Evolutionary conservation across 2,797 vertebrate species (phyloP).

Genomic region (Etheostoma perlongum): DNA sequence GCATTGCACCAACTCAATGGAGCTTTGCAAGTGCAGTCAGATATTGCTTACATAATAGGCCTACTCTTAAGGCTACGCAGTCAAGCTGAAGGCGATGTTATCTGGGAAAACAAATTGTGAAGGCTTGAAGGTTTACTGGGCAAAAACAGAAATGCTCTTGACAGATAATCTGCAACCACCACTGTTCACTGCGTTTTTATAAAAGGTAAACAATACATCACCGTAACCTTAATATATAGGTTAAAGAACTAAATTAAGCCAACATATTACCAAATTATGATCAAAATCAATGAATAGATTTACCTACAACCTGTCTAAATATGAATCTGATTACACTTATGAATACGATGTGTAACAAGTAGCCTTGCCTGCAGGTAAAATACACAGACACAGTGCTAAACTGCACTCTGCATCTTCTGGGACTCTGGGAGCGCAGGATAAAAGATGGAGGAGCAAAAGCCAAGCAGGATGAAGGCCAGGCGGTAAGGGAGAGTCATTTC

Average conservation of each 20-base stretch:
- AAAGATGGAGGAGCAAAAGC: constrained; percentile 57
- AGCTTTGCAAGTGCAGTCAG: constrained; percentile 38
- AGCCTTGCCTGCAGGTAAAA: constrained; percentile 34
- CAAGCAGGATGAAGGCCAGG: constrained; percentile 70
- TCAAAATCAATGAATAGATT: background rate
- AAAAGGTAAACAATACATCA: background rate
- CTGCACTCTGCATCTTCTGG: constrained; percentile 44
- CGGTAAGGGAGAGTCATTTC: constrained; percentile 42
- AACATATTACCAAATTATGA: background rate
- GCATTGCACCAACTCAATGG: constrained; percentile 35
- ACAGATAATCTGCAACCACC: background rate
- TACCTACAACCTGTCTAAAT: background rate
- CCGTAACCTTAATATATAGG: background rate
- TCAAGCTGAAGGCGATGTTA: constrained; percentile 25
- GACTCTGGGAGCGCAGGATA: constrained; percentile 46
- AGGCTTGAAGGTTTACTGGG: constrained; percentile 5
- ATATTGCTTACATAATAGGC: constrained; percentile 24
- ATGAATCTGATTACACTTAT: background rate
- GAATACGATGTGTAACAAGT: background rate
- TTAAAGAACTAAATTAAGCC: background rate
- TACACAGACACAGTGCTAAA: constrained; percentile 1
- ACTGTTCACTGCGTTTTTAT: background rate
- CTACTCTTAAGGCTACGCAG: constrained; percentile 17
- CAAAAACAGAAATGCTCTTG: constrained; percentile 4
- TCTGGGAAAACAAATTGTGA: constrained; percentile 26